Conservation (phyloP, 2,113 vertebrate species). For the Eublepharis macularius region DNA sequence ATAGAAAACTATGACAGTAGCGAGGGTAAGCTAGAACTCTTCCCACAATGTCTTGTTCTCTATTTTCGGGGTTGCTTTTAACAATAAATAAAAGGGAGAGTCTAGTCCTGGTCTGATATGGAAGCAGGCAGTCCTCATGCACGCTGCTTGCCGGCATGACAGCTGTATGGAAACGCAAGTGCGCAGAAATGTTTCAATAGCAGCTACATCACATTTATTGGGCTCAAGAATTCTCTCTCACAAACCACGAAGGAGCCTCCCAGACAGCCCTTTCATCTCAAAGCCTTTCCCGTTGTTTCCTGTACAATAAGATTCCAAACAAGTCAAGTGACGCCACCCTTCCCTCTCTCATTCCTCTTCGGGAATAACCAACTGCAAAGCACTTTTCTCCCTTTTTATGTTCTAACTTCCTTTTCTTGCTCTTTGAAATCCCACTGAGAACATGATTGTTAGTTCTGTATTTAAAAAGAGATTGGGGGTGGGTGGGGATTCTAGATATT, state of each 20-base stretch:
- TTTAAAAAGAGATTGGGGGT: conserved; percentile 27
- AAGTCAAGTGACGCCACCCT: conserved; percentile 11
- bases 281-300: background rate
- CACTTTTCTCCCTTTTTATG: conserved; percentile 66
- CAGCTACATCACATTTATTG: no score
- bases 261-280: background rate
- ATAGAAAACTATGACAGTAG: background rate
- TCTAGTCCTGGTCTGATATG: background rate
- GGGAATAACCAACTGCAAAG: conserved; percentile 56
- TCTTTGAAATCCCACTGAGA: conserved; percentile 68
- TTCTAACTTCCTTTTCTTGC: conserved; percentile 58
- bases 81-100: background rate
- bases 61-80: no score
- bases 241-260: background rate
- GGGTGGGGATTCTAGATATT: conserved; percentile 24
- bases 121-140: background rate
- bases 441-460: conserved; percentile 64
- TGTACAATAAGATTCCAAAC: conserved; percentile 1
- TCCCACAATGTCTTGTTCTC: no score
- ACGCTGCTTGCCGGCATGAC: background rate
- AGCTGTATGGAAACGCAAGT: background rate
- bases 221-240: background rate
- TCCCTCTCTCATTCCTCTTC: conserved; percentile 31
- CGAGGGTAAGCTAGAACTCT: background rate
- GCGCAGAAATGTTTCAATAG: background rate